A percentile compares a stretch with the other conserved stretches of the same genome.
Evolutionary conservation across 2,797 vertebrate species (phyloP).

Genomic region (Myotis findleyi): DNA sequence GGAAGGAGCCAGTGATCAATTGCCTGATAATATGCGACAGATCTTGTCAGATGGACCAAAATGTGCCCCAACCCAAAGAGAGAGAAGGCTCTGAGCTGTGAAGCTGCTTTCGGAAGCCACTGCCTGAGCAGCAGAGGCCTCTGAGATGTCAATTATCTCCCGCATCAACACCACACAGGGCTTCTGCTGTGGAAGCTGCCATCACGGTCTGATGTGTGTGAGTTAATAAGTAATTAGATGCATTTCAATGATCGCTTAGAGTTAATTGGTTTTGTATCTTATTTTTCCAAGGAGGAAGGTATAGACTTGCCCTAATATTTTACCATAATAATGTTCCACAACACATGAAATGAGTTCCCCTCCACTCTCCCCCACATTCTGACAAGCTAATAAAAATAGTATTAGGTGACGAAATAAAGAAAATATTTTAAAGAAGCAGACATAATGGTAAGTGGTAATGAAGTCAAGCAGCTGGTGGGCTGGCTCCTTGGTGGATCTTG

Average conservation of each 20-base stretch:
- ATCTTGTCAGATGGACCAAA: conserved; percentile 70
- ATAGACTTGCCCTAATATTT: conserved; percentile 84
- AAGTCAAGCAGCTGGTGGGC: conserved; percentile 89
- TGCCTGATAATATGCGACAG: conserved; percentile 71
- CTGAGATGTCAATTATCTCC: conserved; percentile 46
- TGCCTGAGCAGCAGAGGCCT: conserved; percentile 25
- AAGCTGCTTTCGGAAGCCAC: conserved; percentile 67
- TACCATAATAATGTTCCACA: conserved; percentile 77
- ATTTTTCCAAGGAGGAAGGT: conserved; percentile 83
- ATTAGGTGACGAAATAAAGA: conserved; percentile 85
- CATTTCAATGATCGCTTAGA: conserved; percentile 79
- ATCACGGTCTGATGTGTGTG: conserved; percentile 69
- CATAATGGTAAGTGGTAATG: conserved; percentile 86
- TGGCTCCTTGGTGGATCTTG: conserved; percentile 88
- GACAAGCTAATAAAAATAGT: conserved; percentile 86
- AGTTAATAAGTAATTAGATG: conserved; percentile 85
- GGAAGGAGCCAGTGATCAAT: conserved; percentile 65
- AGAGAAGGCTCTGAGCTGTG: conserved; percentile 74
- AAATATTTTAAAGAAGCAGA: conserved; percentile 83
- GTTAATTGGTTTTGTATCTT: conserved; percentile 86
- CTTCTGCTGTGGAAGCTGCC: conserved; percentile 62
- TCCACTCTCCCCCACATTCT: conserved; percentile 75
- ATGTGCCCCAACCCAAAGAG: conserved; percentile 51
- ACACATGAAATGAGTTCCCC: conserved; percentile 80
- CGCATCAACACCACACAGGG: conserved; percentile 69